phyloP scores from a whole-genome alignment of 2,797 vertebrate species.

The Schizopygopsis malacanthus region DNA sequence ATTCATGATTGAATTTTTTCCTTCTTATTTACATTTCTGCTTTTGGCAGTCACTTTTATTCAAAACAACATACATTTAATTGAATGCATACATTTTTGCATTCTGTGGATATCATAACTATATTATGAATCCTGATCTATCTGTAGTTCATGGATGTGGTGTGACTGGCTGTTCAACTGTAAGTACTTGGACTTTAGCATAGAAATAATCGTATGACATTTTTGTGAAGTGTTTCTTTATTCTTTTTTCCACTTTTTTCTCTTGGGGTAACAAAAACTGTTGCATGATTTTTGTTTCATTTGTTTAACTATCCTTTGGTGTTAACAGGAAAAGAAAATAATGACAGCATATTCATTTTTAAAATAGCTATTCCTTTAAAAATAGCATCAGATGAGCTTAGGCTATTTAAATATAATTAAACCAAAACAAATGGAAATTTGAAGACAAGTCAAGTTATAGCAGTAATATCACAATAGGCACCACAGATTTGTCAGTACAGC shows the following conservation, averaged over 20 bases:
- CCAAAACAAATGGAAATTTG: background rate
- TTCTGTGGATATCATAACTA: background rate
- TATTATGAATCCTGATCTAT: background rate
- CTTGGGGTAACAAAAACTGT: background rate
- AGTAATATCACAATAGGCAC: background rate
- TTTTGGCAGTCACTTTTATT: background rate
- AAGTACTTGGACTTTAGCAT: background rate
- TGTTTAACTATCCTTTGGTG: background rate
- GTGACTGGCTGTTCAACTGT: background rate
- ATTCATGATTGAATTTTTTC: background rate
- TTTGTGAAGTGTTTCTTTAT: background rate
- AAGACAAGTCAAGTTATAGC: background rate
- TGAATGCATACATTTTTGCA: background rate
- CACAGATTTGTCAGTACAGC: background rate
- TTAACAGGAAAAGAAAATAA: background rate
- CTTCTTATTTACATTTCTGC: background rate
- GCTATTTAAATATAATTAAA: slow-evolving; percentile 2
- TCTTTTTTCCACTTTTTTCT: background rate
- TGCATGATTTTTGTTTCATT: too few relatives aligned
- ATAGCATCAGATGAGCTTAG: background rate
- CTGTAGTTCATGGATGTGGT: background rate
- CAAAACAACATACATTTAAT: background rate
- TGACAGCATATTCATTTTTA: background rate
- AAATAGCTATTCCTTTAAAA: background rate
- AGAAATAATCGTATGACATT: background rate